These are phyloP conservation scores for Eupsittula cactorum DNA, from an alignment of 2,113 vertebrate species.

Conservation along the genomic window DNA sequence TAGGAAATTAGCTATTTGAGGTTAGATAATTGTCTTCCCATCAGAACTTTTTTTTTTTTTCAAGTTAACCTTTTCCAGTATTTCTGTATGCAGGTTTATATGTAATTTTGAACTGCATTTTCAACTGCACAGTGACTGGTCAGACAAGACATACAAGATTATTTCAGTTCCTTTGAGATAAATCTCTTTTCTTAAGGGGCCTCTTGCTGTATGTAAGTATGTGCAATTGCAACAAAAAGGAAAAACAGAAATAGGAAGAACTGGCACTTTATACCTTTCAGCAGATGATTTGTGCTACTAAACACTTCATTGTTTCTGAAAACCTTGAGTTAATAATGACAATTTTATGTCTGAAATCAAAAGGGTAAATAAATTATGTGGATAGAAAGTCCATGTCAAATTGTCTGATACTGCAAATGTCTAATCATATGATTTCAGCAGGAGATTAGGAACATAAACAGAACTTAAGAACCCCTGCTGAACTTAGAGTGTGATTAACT, in stretches of 20 bases:
- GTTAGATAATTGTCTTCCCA: background rate
- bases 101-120: background rate
- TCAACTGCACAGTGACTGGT: background rate
- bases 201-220: background rate
- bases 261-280: background rate
- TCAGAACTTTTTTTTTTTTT: background rate
- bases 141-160: background rate
- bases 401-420: background rate
- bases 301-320: background rate
- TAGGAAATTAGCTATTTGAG: background rate
- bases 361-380: conserved; percentile 4
- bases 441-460: background rate
- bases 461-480: background rate
- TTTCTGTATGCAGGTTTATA: background rate
- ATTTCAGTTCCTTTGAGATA: background rate
- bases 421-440: conserved; percentile 14
- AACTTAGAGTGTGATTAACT: background rate
- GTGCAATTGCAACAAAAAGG: background rate
- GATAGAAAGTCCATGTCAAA: background rate
- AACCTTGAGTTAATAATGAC: background rate
- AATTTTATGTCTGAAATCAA: background rate
- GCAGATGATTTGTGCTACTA: background rate
- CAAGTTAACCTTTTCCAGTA: background rate
- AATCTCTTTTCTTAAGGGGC: background rate
- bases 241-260: background rate